Percentiles rank a stretch among this genome's conserved stretches.
Evolutionary conservation across 2,797 vertebrate species (phyloP).

Genomic region (Siniperca obscura): DNA sequence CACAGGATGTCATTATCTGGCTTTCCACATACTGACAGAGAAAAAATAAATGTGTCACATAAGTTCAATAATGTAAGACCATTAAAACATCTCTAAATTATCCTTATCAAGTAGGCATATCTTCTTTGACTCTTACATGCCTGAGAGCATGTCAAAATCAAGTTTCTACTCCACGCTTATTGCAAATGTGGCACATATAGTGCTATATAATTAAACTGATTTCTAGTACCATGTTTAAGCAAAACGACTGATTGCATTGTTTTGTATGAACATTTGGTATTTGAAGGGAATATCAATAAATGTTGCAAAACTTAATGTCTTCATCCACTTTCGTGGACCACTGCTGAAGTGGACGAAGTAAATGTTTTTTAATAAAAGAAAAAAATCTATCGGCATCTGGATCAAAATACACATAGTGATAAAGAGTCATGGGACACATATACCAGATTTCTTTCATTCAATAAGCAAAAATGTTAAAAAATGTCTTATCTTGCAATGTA

Average conservation of each 20-base stretch:
- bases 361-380: neutral
- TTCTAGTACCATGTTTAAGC: neutral
- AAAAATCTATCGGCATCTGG: neutral
- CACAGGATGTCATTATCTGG: neutral
- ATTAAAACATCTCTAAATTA: conserved; percentile 10
- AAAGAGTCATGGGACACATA: neutral
- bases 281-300: conserved; percentile 16
- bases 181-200: neutral
- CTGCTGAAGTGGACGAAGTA: neutral
- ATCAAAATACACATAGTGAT: neutral
- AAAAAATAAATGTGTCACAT: conserved; percentile 1
- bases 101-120: neutral
- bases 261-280: neutral
- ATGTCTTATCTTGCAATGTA: neutral
- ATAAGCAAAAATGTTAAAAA: neutral
- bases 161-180: neutral
- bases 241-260: neutral
- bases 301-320: neutral
- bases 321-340: neutral
- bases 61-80: neutral
- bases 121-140: neutral
- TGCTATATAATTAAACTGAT: neutral
- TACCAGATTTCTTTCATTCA: neutral
- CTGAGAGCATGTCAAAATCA: neutral
- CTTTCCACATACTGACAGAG: neutral